Evolutionary conservation across 2,888 invertebrate genomes (phyloP).

Genomic region (Gryllus longicercus): DNA sequence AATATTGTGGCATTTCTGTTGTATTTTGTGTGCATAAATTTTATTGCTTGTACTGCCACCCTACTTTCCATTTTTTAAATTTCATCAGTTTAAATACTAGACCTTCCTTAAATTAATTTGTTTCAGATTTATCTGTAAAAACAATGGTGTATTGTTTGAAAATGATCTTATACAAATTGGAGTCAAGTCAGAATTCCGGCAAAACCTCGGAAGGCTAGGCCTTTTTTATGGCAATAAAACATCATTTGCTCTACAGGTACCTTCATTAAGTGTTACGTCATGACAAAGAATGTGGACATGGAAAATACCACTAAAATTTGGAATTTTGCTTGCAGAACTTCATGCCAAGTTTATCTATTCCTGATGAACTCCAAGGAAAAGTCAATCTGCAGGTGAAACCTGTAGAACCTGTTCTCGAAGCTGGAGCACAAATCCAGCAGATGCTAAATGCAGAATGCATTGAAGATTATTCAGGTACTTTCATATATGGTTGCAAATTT

Average conservation of each 20-base stretch:
- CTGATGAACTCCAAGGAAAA: constrained; percentile 72
- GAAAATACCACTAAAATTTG: neutral
- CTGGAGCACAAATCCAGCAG: constrained; percentile 98
- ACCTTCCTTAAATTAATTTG: neutral
- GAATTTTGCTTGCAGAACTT: constrained; percentile 52
- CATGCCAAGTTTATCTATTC: constrained; percentile 67
- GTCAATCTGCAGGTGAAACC: constrained; percentile 90
- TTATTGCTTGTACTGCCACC: too few species aligned
- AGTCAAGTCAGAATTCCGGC: constrained; percentile 94
- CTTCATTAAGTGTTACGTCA: constrained; percentile 25
- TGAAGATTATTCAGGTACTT: constrained; percentile 75
- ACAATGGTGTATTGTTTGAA: constrained; percentile 97
- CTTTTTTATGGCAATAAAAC: constrained; percentile 99
- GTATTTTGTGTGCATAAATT: neutral
- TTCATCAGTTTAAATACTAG: too few species aligned
- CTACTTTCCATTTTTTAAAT: too few species aligned
- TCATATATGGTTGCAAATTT: neutral
- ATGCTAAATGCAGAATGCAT: constrained; percentile 96
- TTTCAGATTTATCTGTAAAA: constrained; percentile 84
- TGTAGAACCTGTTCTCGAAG: constrained; percentile 88
- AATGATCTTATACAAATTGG: constrained; percentile 97
- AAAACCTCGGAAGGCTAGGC: constrained; percentile 92
- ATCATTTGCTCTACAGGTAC: constrained; percentile 66
- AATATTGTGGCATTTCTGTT: neutral
- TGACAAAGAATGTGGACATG: constrained; percentile 20